Conservation (phyloP, 1,140 invertebrate genomes). For the Cardiocondyla obscurior region DNA sequence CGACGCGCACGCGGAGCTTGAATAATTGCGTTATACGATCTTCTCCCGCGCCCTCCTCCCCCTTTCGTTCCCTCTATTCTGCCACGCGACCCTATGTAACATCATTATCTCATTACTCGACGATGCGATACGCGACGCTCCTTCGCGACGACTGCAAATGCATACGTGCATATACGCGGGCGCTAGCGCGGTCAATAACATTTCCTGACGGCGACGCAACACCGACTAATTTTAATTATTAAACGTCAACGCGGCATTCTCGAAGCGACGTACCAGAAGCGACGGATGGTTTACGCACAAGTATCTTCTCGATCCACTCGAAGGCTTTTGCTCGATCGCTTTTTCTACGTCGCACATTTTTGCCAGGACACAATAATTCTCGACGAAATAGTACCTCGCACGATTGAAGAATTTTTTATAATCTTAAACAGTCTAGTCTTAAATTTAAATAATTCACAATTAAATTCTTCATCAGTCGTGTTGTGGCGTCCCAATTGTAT, state of each 20-base stretch:
- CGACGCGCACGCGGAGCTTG: constrained; percentile 53
- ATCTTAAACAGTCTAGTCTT: too few species aligned
- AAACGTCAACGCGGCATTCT: neutral
- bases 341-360: too few species aligned
- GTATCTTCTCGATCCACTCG: too few species aligned
- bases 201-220: constrained; percentile 16
- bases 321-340: too few species aligned
- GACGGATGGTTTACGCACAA: too few species aligned
- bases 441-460: too few species aligned
- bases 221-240: constrained; percentile 63
- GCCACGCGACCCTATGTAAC: constrained; percentile 72
- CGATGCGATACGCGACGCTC: constrained; percentile 52
- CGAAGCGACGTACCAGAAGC: neutral
- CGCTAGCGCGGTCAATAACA: neutral
- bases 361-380: too few species aligned
- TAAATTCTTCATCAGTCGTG: too few species aligned
- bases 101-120: constrained; percentile 76
- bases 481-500: too few species aligned
- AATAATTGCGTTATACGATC: constrained; percentile 72
- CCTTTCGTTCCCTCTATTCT: neutral
- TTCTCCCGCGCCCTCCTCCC: neutral
- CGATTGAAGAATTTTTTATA: too few species aligned
- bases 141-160: constrained; percentile 14
- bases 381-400: too few species aligned
- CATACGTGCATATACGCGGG: neutral